Conservation (phyloP, 2,797 vertebrate species). For the Iguana delicatissima region DNA sequence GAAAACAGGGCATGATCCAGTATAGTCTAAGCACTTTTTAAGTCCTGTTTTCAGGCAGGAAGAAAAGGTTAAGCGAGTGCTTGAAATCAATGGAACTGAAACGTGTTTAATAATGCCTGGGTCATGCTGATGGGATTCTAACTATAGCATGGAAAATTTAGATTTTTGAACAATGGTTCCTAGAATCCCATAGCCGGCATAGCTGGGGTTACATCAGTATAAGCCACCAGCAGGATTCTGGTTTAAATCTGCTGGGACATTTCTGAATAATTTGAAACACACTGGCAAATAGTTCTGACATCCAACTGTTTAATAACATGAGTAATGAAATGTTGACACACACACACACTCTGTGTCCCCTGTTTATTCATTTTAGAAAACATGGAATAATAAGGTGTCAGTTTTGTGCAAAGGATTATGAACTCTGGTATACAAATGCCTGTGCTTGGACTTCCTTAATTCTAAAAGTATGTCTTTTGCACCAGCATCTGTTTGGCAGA, state of each 20-base stretch:
- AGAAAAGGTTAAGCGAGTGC: neutral
- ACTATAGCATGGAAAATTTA: too few relatives aligned
- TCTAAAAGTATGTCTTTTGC: neutral
- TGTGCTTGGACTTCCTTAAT: neutral
- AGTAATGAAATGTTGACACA: neutral
- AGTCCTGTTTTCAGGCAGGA: neutral
- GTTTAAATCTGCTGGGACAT: neutral
- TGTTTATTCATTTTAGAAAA: neutral
- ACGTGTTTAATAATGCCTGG: neutral
- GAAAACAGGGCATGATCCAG: neutral
- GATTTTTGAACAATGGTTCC: too few relatives aligned
- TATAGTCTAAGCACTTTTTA: neutral
- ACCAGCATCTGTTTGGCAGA: neutral
- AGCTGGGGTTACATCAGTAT: too few relatives aligned
- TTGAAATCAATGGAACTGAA: neutral
- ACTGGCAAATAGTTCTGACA: neutral
- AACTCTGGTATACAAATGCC: neutral
- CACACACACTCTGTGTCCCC: too few relatives aligned
- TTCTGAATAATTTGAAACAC: neutral
- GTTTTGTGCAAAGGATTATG: neutral
- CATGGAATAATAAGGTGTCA: neutral
- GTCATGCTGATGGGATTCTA: too few relatives aligned
- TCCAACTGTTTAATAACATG: neutral
- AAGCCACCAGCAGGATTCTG: too few relatives aligned
- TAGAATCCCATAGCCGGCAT: too few relatives aligned